Percentiles rank a stretch among this genome's conserved stretches.
These are phyloP conservation scores for Lepisosteus oculatus DNA, from an alignment of 2,113 vertebrate genomes.

Conservation along the genomic window DNA sequence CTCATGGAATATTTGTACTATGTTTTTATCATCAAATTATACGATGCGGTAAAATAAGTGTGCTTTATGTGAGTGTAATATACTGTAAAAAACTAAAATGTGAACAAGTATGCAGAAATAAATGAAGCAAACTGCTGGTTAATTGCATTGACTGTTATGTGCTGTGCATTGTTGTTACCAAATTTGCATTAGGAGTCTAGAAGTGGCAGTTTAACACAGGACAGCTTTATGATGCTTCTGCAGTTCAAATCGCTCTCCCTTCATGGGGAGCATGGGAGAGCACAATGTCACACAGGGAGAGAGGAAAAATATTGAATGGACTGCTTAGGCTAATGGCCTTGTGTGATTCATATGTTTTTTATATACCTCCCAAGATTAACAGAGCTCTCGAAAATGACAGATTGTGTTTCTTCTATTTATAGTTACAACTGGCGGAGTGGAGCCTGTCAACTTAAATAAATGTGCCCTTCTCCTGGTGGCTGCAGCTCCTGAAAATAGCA, in stretches of 20 bases:
- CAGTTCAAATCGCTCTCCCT: no score
- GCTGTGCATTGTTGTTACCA: no score
- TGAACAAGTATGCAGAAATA: no score
- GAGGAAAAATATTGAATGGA: background rate
- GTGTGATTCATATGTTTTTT: background rate
- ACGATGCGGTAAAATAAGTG: background rate
- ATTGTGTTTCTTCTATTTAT: constrained; percentile 12
- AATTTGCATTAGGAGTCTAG: no score
- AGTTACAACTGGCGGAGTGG: constrained; percentile 4
- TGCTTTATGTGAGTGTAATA: constrained; percentile 1
- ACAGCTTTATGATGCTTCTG: no score
- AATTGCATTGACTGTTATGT: no score
- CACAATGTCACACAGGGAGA: background rate
- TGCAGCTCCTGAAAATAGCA: background rate
- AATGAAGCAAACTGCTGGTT: no score
- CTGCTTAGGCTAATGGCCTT: background rate
- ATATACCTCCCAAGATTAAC: constrained; percentile 5
- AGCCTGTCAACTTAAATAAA: constrained; percentile 14
- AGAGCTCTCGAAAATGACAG: constrained; percentile 12
- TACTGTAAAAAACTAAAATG: background rate
- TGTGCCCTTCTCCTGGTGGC: background rate
- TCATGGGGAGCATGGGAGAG: no score
- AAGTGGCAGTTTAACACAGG: no score
- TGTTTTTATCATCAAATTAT: constrained; percentile 18
- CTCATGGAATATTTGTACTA: constrained; percentile 38